Evolutionary conservation across 1,140 invertebrate genomes (phyloP).

Genomic region (Leptinotarsa defecta): DNA sequence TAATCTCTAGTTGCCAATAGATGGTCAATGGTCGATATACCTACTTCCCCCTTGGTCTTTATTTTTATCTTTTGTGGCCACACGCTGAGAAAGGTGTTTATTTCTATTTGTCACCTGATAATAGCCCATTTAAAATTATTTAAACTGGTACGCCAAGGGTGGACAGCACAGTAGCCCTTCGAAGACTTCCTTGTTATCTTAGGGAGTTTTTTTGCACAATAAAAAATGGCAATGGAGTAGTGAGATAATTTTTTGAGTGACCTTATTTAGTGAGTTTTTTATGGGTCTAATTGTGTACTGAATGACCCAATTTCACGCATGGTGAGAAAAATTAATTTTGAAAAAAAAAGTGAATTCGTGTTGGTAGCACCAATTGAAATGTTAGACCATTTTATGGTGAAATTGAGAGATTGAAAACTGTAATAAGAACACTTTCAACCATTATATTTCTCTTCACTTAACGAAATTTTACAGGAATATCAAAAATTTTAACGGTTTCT

Average conservation of each 20-base stretch:
- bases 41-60: conserved; percentile 11
- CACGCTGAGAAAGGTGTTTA: conserved; percentile 30
- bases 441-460: too few species aligned
- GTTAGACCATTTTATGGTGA: too few species aligned
- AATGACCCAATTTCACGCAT: conserved; percentile 14
- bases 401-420: too few species aligned
- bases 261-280: conserved; percentile 5
- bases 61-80: conserved; percentile 26
- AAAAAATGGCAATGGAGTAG: neutral
- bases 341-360: neutral
- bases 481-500: too few species aligned
- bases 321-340: conserved; percentile 10
- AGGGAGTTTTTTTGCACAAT: conserved; percentile 13
- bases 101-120: conserved; percentile 31
- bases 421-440: too few species aligned
- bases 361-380: too few species aligned
- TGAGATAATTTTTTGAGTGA: conserved; percentile 7
- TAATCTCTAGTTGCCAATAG: conserved; percentile 9
- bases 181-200: conserved; percentile 17
- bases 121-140: conserved; percentile 27
- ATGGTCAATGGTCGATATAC: conserved; percentile 10
- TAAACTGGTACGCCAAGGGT: conserved; percentile 19
- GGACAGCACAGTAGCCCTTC: conserved; percentile 12
- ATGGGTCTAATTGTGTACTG: neutral
- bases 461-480: too few species aligned